These are phyloP conservation scores for Oligia fasciuncula DNA, from an alignment of 2,888 invertebrate species.

Conservation along the genomic window DNA sequence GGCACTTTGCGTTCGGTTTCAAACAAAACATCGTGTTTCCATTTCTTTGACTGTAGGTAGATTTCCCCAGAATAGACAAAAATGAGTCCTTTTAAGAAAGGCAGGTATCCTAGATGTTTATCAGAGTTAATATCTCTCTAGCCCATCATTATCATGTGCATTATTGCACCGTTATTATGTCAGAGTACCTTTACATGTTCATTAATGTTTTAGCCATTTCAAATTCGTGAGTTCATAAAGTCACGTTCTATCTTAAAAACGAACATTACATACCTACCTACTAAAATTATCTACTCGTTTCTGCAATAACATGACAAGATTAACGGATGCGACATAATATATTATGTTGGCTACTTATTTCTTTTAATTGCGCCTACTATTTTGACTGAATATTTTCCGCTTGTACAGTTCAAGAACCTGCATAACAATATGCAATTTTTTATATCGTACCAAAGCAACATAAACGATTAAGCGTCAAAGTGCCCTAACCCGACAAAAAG, in stretches of 20 bases:
- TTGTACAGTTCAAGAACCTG: conserved; percentile 27
- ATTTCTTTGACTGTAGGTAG: background rate
- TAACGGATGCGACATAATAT: conserved; percentile 18
- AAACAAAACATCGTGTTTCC: conserved; percentile 21
- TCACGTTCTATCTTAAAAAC: conserved; percentile 50
- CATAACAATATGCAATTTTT: conserved; percentile 11
- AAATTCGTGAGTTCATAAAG: conserved; percentile 45
- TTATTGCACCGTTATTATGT: conserved; percentile 23
- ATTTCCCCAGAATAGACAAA: background rate
- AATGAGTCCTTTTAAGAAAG: background rate
- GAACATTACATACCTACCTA: conserved; percentile 6
- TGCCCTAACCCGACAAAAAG: conserved; percentile 44
- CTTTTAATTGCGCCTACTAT: conserved; percentile 1
- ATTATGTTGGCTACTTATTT: conserved; percentile 14
- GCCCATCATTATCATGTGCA: conserved; percentile 5
- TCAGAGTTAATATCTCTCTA: conserved; percentile 29
- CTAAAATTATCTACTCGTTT: conserved; percentile 21
- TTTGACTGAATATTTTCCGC: background rate
- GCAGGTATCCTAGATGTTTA: background rate
- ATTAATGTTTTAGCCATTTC: conserved; percentile 12
- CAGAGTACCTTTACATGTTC: conserved; percentile 10
- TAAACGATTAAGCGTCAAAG: conserved; percentile 36
- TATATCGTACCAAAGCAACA: conserved; percentile 10
- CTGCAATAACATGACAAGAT: conserved; percentile 32
- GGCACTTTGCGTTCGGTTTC: conserved; percentile 37